Evolutionary conservation across 2,888 invertebrate species (phyloP).

Genomic region (Hydroisotoma schaefferi): DNA sequence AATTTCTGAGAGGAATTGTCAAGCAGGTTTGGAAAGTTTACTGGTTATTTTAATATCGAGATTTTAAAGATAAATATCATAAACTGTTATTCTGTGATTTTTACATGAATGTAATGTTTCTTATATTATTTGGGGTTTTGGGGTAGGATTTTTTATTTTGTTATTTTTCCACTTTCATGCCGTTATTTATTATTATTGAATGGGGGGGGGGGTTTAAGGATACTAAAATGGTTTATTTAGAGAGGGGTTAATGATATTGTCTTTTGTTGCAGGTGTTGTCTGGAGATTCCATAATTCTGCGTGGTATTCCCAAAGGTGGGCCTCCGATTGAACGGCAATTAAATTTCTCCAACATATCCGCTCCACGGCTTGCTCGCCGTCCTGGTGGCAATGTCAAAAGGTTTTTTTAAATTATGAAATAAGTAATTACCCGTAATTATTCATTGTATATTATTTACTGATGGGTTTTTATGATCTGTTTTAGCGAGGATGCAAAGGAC

Average conservation of each 20-base stretch:
- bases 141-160: background rate
- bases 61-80: background rate
- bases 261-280: slow-evolving; percentile 75
- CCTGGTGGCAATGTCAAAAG: slow-evolving; percentile 57
- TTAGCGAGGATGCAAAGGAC: slow-evolving; percentile 70
- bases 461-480: background rate
- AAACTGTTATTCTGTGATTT: background rate
- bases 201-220: background rate
- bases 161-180: background rate
- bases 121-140: background rate
- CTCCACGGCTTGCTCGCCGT: slow-evolving; percentile 83
- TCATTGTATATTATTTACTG: slow-evolving; percentile 4
- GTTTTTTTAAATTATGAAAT: slow-evolving; percentile 51
- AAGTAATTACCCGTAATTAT: too few relatives aligned
- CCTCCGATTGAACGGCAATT: slow-evolving; percentile 91
- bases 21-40: slow-evolving; percentile 56
- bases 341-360: slow-evolving; percentile 82
- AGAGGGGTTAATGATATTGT: slow-evolving; percentile 21
- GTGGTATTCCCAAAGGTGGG: slow-evolving; percentile 74
- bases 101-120: background rate
- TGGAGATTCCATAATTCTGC: slow-evolving; percentile 90
- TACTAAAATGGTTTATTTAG: background rate
- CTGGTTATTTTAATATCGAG: background rate
- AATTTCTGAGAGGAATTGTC: slow-evolving; percentile 57
- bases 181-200: background rate